Base-by-base conservation (phyloP, 2,888 invertebrate species). In the Steromphala cineraria region DNA sequence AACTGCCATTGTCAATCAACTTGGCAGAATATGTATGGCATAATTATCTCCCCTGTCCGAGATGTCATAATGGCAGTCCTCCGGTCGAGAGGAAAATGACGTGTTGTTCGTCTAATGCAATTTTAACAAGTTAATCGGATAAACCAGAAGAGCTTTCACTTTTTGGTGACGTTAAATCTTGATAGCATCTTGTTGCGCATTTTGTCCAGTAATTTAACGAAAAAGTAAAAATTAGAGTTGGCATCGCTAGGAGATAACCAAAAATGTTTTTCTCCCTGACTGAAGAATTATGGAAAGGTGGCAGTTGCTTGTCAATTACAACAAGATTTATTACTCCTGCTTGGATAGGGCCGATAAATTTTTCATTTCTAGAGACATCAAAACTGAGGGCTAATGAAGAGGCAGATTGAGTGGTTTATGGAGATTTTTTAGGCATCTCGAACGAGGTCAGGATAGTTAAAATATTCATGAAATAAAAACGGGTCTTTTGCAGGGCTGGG, bases 291-390 rank as follows among this genome's bases (percentile, higher is more conserved):
- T 71, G 71, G 71, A 36, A 71, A 19, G 40, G 71, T 40, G 40
- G 71, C 36, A 71, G 36, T 40, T 40, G 31, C 31, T 71, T 71
- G 71, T 71, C 71, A 71, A 71, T 71, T 71, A 71, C 71, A 36
- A 71, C 71, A 71, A 71, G 71, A 71, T 71, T 71, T 31, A 71
- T 71, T 71, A 71, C 71, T 36, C 40, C 36, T 36, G 71, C 71
- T 71, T 40, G 10, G 36, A 71, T 71, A 40, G 71, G 10, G 40
- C 71, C 71, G 40, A 71, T 71, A 71, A 71, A 71, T 71, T 36
- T 71, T 71, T 71, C 31, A 71, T 71, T 71, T 71, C 36, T n/a
- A n/a, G 31, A 71, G 71, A 71, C 71, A 71, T 71, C 71, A 71
- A 71, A 71, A 71, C 31, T 19, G 36, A 71, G 28, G 62, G 28